A percentile compares a stretch with the other conserved stretches of the same genome.
Conservation (phyloP, 2,797 vertebrate species). For the Eulemur albifrons region DNA sequence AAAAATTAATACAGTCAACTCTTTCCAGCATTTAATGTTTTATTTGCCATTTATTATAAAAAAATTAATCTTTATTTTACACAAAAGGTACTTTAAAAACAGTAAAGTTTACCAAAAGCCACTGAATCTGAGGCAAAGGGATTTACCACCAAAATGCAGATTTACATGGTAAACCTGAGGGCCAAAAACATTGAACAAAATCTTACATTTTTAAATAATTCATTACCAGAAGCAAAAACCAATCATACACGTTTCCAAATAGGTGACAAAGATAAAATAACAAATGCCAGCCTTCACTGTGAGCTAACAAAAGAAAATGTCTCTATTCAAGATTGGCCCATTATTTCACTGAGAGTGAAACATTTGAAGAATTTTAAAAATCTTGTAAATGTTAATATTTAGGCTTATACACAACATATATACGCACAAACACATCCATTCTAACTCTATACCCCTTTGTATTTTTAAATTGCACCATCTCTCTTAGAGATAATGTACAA, state of each 20-base stretch:
- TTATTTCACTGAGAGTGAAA: constrained; percentile 29
- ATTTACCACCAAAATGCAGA: constrained; percentile 44
- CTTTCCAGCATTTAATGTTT: constrained; percentile 23
- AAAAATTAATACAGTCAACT: background rate
- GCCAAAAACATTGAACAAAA: constrained; percentile 27
- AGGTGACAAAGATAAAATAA: constrained; percentile 17
- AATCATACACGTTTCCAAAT: background rate
- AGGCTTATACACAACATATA: background rate
- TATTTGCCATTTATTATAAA: constrained; percentile 71
- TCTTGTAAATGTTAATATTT: constrained; percentile 25
- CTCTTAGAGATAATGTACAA: constrained; percentile 44
- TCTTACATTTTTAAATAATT: constrained; percentile 38
- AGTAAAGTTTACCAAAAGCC: constrained; percentile 55
- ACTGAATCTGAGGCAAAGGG: constrained; percentile 46
- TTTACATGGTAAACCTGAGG: constrained; percentile 65
- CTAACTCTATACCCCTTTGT: constrained; percentile 34
- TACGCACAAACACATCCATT: constrained; percentile 31
- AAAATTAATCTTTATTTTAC: constrained; percentile 63
- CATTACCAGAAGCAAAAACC: constrained; percentile 34
- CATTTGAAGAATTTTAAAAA: constrained; percentile 8
- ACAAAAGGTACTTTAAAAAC: constrained; percentile 72
- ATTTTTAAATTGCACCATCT: constrained; percentile 48
- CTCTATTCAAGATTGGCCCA: background rate
- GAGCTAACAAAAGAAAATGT: constrained; percentile 6
- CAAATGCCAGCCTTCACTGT: background rate